Conservation (phyloP, 1,140 invertebrate species). For the Drosophila chauvacae region DNA sequence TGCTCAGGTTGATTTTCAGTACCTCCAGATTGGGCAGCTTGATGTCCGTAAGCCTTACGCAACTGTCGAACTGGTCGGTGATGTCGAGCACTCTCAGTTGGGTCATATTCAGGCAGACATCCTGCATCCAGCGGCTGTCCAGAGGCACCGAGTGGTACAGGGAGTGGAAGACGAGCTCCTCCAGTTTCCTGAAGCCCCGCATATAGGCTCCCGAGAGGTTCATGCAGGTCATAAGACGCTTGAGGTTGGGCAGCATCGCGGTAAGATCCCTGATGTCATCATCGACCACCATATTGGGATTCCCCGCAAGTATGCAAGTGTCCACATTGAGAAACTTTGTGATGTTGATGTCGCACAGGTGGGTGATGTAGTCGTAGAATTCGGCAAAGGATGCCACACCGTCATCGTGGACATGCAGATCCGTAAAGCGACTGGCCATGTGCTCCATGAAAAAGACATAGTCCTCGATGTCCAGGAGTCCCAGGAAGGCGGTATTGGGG, state of each 20-base stretch:
- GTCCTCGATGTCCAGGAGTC: constrained; percentile 63
- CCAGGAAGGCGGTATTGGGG: constrained; percentile 58
- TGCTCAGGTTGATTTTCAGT: constrained; percentile 69
- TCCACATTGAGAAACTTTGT: constrained; percentile 47
- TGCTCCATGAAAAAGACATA: constrained; percentile 73
- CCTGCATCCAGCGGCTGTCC: constrained; percentile 62
- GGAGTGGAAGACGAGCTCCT: constrained; percentile 66
- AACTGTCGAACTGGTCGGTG: constrained; percentile 67
- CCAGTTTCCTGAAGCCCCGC: constrained; percentile 54
- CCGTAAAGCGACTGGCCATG: constrained; percentile 58
- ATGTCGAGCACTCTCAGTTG: constrained; percentile 59
- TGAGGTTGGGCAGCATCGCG: constrained; percentile 60
- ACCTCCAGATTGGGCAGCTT: constrained; percentile 68
- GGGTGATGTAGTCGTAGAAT: constrained; percentile 68
- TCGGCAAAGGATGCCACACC: constrained; percentile 62
- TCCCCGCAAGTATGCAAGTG: constrained; percentile 54
- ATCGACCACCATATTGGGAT: constrained; percentile 56
- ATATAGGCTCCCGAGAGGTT: constrained; percentile 61
- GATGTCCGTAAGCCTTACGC: constrained; percentile 53
- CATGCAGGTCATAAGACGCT: constrained; percentile 65
- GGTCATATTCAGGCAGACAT: constrained; percentile 61
- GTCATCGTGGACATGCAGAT: constrained; percentile 68
- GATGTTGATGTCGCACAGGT: constrained; percentile 65
- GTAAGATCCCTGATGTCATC: constrained; percentile 63
- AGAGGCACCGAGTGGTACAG: constrained; percentile 67